Evolutionary conservation across 2,888 invertebrate genomes (phyloP).

Genomic region (Alloplasta piceator): DNA sequence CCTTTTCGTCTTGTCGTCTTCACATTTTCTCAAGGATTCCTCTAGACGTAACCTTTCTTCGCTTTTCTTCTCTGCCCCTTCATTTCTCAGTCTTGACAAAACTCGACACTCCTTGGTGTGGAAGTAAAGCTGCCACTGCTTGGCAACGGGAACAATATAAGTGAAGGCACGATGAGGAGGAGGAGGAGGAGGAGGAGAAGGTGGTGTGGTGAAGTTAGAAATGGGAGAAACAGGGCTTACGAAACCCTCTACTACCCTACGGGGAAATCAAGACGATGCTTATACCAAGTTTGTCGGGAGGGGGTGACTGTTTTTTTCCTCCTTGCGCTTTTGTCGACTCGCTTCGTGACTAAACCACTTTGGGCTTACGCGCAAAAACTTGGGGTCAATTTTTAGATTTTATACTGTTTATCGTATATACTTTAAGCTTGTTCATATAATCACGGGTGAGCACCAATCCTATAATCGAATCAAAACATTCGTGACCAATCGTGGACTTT

Average conservation of each 20-base stretch:
- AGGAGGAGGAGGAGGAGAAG: background rate
- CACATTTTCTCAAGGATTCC: slow-evolving; percentile 28
- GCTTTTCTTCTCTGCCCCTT: background rate
- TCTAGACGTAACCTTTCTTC: slow-evolving; percentile 1
- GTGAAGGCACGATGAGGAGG: slow-evolving; percentile 1
- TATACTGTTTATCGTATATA: no score
- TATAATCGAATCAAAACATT: no score
- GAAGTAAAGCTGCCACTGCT: slow-evolving; percentile 32
- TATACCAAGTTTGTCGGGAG: slow-evolving; percentile 16
- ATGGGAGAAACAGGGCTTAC: slow-evolving; percentile 52
- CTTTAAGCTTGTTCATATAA: no score
- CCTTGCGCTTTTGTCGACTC: slow-evolving; percentile 34
- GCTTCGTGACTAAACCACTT: slow-evolving; percentile 42
- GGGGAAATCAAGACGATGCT: slow-evolving; percentile 72
- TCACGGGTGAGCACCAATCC: no score
- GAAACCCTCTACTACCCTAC: slow-evolving; percentile 70
- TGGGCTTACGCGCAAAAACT: slow-evolving; percentile 8
- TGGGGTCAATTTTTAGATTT: no score
- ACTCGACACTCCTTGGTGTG: slow-evolving; percentile 10
- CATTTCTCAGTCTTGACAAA: slow-evolving; percentile 10
- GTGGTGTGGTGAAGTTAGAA: slow-evolving; percentile 2
- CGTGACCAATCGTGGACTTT: no score
- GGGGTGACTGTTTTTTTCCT: slow-evolving; percentile 31
- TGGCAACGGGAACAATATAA: slow-evolving; percentile 33
- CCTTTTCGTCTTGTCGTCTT: slow-evolving; percentile 10